These are phyloP conservation scores for Galeruca laticollis DNA, from an alignment of 2,888 invertebrate species.

Conservation along the genomic window DNA sequence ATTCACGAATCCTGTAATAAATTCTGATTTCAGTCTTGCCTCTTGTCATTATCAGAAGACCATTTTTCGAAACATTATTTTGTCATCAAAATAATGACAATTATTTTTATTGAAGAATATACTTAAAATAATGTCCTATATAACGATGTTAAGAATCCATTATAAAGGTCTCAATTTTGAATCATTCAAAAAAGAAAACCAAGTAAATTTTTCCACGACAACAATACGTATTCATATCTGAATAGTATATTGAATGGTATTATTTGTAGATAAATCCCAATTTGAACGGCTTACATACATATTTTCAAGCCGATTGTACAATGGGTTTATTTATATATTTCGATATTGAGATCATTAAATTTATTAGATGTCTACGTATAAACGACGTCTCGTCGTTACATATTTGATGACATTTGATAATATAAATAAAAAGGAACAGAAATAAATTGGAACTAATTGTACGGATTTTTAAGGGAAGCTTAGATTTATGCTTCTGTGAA, in stretches of 20 bases:
- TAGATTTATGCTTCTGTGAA: no score
- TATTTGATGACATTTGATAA: slow-evolving; percentile 3
- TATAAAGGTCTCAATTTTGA: not conserved
- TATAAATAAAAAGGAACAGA: not conserved
- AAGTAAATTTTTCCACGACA: not conserved
- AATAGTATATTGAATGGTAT: slow-evolving; percentile 19
- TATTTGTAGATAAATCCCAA: slow-evolving; percentile 32
- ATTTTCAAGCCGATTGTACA: slow-evolving; percentile 12
- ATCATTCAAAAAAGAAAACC: not conserved
- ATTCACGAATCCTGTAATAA: no score
- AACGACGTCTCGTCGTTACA: slow-evolving; percentile 6
- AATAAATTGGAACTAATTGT: no score
- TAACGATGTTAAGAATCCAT: not conserved
- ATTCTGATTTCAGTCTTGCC: no score
- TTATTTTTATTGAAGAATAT: no score
- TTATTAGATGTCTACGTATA: slow-evolving; percentile 8
- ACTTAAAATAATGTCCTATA: not conserved
- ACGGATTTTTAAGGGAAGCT: no score
- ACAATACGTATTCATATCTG: slow-evolving; percentile 20
- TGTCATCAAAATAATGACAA: no score
- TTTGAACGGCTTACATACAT: slow-evolving; percentile 24
- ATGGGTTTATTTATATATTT: slow-evolving; percentile 11
- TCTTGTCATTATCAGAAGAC: no score
- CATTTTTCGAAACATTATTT: no score
- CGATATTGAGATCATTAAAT: slow-evolving; percentile 32